Evolutionary conservation across 2,113 vertebrate genomes (phyloP), one percentile per base, ranked within the genome.

Genomic region (Ailurus styani): DNA sequence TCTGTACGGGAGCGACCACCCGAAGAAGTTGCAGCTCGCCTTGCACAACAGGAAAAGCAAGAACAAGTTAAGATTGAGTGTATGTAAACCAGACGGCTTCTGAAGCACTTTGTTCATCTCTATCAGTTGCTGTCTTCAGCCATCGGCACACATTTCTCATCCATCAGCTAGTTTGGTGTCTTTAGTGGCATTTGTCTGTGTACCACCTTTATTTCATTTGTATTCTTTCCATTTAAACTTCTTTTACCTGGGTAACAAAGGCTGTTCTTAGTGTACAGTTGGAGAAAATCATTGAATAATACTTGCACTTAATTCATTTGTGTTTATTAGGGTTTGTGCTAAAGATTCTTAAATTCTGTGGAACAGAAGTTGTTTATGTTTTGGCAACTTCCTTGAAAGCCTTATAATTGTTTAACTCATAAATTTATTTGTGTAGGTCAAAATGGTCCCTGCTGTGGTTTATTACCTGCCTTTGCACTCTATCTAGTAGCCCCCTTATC

Each of bases 1-100:
- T 97, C 96, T 78, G 0, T 99, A 85, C 98, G 98, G 87, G 99
- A 99, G 94, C 98, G 99, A 23, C 98, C 99, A 1, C 98, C 99
- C 7, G 99, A 99, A 91, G 99, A 99, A 98, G 99, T 99, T 88
- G 97, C 99, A 0, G 99, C 99, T n/a, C 98, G 99, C 37, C 99
- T 99, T 89, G 99, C 99, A 40, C 98, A 99, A 68, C 99, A 99
- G 97, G 99, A 99, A 40, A 99, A 99, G 83, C 98, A 99, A 87
- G 99, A 99, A 79, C 98, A 99, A 95, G 98, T 99, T 81, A 97
- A 97, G 75, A 62, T 99, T 34, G 82, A 99, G 11, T 98, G 99
- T 99, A 97, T 92, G 98, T 97, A 92, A 83, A 7, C 34, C 6
- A 23, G 83, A 50, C 1, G 3, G 37, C 81, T 84, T 78, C 47